These are phyloP conservation scores for Pristionchus exspectatus DNA, from an alignment of 2,888 invertebrate species.

Conservation along the genomic window DNA sequence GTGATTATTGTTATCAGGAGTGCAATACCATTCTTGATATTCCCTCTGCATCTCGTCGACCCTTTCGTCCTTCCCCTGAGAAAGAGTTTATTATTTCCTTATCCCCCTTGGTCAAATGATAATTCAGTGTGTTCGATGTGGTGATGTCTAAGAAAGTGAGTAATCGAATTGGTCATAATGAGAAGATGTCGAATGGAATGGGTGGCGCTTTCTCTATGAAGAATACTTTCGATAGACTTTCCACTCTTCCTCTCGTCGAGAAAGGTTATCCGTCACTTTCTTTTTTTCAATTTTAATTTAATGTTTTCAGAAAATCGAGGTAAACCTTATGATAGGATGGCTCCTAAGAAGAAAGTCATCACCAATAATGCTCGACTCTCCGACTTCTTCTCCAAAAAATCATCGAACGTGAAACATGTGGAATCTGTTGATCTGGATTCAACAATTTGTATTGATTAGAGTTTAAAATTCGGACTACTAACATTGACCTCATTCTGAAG, in stretches of 20 bases:
- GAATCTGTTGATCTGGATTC: background rate
- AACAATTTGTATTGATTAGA: conserved; percentile 38
- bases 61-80: background rate
- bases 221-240: conserved; percentile 51
- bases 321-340: background rate
- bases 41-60: conserved; percentile 13
- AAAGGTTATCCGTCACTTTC: background rate
- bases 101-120: background rate
- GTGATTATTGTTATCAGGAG: background rate
- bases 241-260: conserved; percentile 11
- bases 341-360: conserved; percentile 2
- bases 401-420: background rate
- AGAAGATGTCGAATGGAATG: conserved; percentile 53
- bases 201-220: conserved; percentile 47
- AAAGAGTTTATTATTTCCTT: background rate
- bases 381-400: conserved; percentile 32
- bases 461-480: background rate
- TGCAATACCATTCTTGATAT: conserved; percentile 29
- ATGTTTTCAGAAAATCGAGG: background rate
- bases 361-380: background rate
- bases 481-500: background rate
- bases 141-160: conserved; percentile 13
- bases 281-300: background rate
- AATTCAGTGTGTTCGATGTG: conserved; percentile 18
- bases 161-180: conserved; percentile 7